Conservation (phyloP, 2,797 vertebrate species). For the Manis pentadactyla region DNA sequence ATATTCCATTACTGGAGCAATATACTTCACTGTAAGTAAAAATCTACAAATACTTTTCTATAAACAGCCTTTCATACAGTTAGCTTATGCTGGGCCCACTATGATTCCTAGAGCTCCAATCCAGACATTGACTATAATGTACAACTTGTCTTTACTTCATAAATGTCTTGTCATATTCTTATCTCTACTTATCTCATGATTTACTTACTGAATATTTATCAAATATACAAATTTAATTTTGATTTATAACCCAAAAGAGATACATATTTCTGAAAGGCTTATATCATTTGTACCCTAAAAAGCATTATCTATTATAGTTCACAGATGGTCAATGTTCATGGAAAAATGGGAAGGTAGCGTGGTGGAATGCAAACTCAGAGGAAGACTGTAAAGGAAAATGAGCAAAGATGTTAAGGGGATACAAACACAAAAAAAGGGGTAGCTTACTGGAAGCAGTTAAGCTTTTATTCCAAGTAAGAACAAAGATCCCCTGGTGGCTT, state of each 20-base stretch:
- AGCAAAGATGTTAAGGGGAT: background rate
- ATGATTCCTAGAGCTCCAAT: background rate
- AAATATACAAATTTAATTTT: slow-evolving; percentile 39
- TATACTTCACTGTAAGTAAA: background rate
- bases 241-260: slow-evolving; percentile 13
- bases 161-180: background rate
- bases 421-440: background rate
- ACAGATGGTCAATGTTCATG: background rate
- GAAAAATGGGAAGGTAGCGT: background rate
- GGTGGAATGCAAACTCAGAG: background rate
- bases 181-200: background rate
- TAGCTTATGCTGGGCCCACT: background rate
- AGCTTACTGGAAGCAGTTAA: background rate
- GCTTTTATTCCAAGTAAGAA: background rate
- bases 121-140: background rate
- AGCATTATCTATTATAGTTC: background rate
- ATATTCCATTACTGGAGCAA: background rate
- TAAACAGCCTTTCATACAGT: background rate
- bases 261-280: background rate
- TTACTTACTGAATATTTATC: background rate
- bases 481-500: background rate
- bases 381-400: background rate
- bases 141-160: background rate
- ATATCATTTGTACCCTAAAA: background rate
- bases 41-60: slow-evolving; percentile 12